Evolutionary conservation across 1,140 invertebrate species (phyloP).

Genomic region (Drosophila sulfurigaster): DNA sequence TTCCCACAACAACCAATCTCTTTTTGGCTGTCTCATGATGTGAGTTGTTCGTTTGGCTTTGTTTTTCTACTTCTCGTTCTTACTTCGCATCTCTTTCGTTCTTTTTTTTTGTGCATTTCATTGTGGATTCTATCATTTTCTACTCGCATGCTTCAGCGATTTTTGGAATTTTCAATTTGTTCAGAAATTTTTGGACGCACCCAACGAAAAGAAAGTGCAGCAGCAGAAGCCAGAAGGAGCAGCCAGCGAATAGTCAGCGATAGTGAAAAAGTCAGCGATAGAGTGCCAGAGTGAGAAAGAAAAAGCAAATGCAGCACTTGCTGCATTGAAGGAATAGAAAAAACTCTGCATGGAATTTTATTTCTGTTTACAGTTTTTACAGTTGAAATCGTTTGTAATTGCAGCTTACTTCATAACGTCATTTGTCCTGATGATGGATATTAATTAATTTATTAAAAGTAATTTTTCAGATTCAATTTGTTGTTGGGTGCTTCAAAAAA

Average conservation of each 20-base stretch:
- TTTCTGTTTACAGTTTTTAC: constrained; percentile 10
- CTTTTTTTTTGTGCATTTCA: constrained; percentile 74
- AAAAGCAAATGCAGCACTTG: no score
- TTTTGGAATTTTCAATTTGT: constrained; percentile 83
- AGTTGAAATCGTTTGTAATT: neutral
- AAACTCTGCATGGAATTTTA: constrained; percentile 19
- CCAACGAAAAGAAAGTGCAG: constrained; percentile 34
- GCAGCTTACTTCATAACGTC: no score
- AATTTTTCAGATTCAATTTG: no score
- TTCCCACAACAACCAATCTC: neutral
- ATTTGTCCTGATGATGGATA: no score
- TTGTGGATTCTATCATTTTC: constrained; percentile 81
- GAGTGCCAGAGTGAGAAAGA: neutral
- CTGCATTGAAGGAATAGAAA: neutral
- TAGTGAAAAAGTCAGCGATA: neutral
- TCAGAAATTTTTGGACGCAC: constrained; percentile 74
- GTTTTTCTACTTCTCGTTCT: neutral
- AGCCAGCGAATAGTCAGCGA: no score
- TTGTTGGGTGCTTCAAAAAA: no score
- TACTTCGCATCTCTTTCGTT: neutral
- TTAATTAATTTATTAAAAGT: no score
- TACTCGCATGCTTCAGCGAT: constrained; percentile 77
- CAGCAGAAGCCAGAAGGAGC: neutral
- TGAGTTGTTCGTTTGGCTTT: constrained; percentile 25
- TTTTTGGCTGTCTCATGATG: constrained; percentile 40